Conservation (phyloP, 1,140 invertebrate genomes). For the Tribolium castaneum region DNA sequence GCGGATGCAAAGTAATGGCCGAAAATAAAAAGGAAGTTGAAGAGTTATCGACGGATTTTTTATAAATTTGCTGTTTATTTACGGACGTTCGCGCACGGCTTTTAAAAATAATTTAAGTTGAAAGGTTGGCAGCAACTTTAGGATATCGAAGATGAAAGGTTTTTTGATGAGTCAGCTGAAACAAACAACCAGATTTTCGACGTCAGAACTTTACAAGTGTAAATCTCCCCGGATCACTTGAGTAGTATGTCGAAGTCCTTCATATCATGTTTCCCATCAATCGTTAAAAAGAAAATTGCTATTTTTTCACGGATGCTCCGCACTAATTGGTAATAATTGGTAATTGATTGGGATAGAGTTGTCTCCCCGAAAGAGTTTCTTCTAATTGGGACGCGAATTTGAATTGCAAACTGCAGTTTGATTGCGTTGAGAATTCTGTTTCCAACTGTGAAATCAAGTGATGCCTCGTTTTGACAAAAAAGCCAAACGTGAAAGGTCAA, state of each 20-base stretch:
- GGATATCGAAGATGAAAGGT: slow-evolving; percentile 12
- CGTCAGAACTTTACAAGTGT: slow-evolving; percentile 33
- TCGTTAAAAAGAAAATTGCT: slow-evolving; percentile 3
- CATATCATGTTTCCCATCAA: slow-evolving; percentile 3
- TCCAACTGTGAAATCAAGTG: slow-evolving; percentile 3
- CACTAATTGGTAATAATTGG: neutral
- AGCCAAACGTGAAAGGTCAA: slow-evolving; percentile 17
- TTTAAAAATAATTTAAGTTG: slow-evolving; percentile 24
- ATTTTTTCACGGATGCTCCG: neutral
- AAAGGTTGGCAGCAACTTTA: slow-evolving; percentile 28
- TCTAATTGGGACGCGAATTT: neutral
- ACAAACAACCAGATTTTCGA: slow-evolving; percentile 34
- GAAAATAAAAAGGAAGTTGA: neutral
- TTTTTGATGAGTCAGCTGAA: slow-evolving; percentile 30
- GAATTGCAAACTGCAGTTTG: neutral
- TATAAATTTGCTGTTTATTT: slow-evolving; percentile 12
- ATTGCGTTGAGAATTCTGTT: slow-evolving; percentile 2
- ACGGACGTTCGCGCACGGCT: neutral
- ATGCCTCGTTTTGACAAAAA: neutral
- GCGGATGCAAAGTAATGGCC: neutral
- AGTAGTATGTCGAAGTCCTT: slow-evolving; percentile 11
- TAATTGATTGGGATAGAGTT: slow-evolving; percentile 4
- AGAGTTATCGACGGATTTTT: neutral
- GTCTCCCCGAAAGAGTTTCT: neutral
- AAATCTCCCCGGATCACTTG: slow-evolving; percentile 9